phyloP scores from a whole-genome alignment of 2,888 invertebrate genomes.

The Heliconius aoede region DNA sequence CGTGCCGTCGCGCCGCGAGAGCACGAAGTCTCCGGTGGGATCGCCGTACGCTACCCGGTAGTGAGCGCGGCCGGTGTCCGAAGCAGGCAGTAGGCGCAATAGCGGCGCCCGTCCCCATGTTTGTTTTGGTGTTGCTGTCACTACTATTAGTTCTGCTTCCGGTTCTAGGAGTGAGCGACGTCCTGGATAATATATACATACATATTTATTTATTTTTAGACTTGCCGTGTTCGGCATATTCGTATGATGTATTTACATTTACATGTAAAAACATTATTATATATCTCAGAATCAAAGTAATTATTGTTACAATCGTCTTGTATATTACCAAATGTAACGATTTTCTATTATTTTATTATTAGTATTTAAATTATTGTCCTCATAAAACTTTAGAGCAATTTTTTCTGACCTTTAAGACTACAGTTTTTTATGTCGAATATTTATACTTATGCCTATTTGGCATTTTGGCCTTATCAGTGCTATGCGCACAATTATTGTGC shows the following conservation, averaged over 20 bases:
- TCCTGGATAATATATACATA: conserved; percentile 53
- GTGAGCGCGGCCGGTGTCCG: conserved; percentile 66
- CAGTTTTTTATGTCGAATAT: no score
- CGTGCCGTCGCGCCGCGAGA: conserved; percentile 69
- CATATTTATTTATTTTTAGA: neutral
- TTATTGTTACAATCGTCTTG: no score
- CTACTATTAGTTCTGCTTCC: conserved; percentile 70
- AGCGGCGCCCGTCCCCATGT: conserved; percentile 75
- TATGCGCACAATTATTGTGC: neutral
- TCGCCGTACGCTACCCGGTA: conserved; percentile 74
- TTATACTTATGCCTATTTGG: no score
- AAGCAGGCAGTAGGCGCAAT: conserved; percentile 70
- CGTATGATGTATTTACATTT: neutral
- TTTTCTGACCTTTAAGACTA: no score
- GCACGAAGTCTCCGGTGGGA: conserved; percentile 61
- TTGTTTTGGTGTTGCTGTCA: conserved; percentile 62
- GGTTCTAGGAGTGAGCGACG: conserved; percentile 72
- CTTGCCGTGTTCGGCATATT: neutral
- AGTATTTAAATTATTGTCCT: no score
- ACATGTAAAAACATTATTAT: no score
- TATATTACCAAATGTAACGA: no score
- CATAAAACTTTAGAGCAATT: no score
- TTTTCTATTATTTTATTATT: no score
- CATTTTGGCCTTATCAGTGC: no score
- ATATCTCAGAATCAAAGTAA: no score